Percentiles rank a stretch among this genome's conserved stretches.
Conservation (phyloP, 2,888 invertebrate genomes). For the Hirtodrosophila cameraria region DNA sequence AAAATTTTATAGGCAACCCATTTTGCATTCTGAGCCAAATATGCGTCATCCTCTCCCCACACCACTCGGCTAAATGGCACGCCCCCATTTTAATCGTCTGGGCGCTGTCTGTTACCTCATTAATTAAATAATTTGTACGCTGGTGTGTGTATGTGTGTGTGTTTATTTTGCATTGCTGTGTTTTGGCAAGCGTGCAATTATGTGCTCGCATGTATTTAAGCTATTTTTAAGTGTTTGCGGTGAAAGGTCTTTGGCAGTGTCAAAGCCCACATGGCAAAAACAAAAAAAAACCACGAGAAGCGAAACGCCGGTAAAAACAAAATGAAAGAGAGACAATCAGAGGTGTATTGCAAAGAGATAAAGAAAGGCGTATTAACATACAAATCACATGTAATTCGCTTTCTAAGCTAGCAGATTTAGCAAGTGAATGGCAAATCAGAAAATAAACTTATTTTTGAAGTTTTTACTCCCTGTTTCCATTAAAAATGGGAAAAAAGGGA, state of each 20-base stretch:
- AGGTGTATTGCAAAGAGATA: too few species aligned
- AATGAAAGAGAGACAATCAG: background rate
- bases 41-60: conserved; percentile 4
- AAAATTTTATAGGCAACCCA: conserved; percentile 30
- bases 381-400: too few species aligned
- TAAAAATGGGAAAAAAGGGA: too few species aligned
- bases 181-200: conserved; percentile 40
- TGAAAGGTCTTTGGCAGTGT: conserved; percentile 51
- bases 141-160: conserved; percentile 2
- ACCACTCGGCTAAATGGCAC: conserved; percentile 30
- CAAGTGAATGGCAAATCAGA: too few species aligned
- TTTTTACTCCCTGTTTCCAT: too few species aligned
- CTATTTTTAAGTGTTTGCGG: conserved; percentile 44
- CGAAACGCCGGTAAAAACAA: background rate
- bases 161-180: conserved; percentile 9
- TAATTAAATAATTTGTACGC: conserved; percentile 40
- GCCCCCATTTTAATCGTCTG: conserved; percentile 45
- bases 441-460: too few species aligned
- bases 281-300: background rate
- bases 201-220: conserved; percentile 30
- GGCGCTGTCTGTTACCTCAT: conserved; percentile 60
- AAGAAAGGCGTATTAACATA: too few species aligned
- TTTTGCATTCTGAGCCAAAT: conserved; percentile 23
- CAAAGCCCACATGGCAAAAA: conserved; percentile 9
- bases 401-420: too few species aligned